Evolutionary conservation across 2,888 invertebrate species (phyloP).

Genomic region (Lamellibrachia columna): DNA sequence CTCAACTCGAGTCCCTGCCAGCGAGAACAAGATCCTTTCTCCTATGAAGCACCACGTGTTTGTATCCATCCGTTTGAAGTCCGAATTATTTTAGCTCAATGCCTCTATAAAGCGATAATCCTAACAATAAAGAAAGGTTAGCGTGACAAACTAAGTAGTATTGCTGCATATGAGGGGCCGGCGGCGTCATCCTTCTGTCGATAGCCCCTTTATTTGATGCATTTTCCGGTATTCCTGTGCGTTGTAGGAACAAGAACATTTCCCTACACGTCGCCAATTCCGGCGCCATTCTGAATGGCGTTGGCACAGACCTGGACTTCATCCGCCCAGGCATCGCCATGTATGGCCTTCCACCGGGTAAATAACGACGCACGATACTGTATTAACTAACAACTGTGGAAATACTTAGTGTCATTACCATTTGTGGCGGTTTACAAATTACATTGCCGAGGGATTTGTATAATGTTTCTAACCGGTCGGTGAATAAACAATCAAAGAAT

Average conservation of each 20-base stretch:
- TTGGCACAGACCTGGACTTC: constrained; percentile 50
- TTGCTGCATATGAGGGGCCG: not conserved
- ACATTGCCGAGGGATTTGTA: too few relatives aligned
- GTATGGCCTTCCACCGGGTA: constrained; percentile 50
- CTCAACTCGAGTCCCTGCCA: too few relatives aligned
- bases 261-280: constrained; percentile 49
- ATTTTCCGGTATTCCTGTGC: not conserved
- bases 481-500: too few relatives aligned
- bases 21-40: too few relatives aligned
- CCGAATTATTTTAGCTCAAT: too few relatives aligned
- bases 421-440: too few relatives aligned
- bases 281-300: constrained; percentile 46
- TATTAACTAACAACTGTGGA: not conserved
- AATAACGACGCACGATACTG: not conserved
- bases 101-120: not conserved
- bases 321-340: constrained; percentile 52
- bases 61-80: too few relatives aligned
- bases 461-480: too few relatives aligned
- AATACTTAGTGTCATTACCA: not conserved
- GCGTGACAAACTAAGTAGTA: not conserved
- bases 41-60: too few relatives aligned
- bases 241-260: not conserved
- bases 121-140: not conserved
- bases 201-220: not conserved
- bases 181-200: not conserved